Evolutionary conservation across 1,140 invertebrate species (phyloP), one percentile per base, ranked within the genome.

Genomic region (Zaprionus kolodkinae): DNA sequence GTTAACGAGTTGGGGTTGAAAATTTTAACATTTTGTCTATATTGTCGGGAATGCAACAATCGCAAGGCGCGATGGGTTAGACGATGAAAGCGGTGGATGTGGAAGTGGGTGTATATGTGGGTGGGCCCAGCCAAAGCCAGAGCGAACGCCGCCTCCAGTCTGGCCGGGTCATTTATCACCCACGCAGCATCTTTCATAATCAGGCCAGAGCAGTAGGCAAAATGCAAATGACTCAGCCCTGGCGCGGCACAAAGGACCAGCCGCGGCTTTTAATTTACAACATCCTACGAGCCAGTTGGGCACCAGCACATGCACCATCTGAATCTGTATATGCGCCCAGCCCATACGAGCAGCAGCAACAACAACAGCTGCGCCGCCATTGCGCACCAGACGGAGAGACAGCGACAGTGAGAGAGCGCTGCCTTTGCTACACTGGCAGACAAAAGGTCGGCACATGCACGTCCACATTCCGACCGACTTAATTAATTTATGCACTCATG

Each of bases 181-280:
- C 84, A 91, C 91, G 84, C 91, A 92, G 91, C 91, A 92, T 92
- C 91, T 91, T 92, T 92, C 91, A 92, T 92, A 92, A 92, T 92
- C 91, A 92, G 91, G 72, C 83, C 74, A 79, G 60, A 52, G 79
- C 72, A 76, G 75, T 69, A 79, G 77, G 65, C 84, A 82, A 81
- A 83, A 92, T 92, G 91, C 91, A 91, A 92, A 91, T 92, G 91
- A 91, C 87, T 91, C 79, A 89, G 79, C 52, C 61, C 63, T 50
- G 38, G 66, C 50, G 57, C 65, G 67, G 81, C 69, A 89, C 79
- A 89, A 89, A 89, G 86, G 86, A 88, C 78, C 72, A 76, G 59
- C 72, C 85, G 85, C 86, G 81, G 85, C 81, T 89, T 89, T 89
- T 85, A 89, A 89, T 89, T 89, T 89, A 85, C 78, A 79, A 85